A percentile compares a stretch with the other conserved stretches of the same genome.
Evolutionary conservation across 2,113 vertebrate species (phyloP).

Genomic region (Martes martes): DNA sequence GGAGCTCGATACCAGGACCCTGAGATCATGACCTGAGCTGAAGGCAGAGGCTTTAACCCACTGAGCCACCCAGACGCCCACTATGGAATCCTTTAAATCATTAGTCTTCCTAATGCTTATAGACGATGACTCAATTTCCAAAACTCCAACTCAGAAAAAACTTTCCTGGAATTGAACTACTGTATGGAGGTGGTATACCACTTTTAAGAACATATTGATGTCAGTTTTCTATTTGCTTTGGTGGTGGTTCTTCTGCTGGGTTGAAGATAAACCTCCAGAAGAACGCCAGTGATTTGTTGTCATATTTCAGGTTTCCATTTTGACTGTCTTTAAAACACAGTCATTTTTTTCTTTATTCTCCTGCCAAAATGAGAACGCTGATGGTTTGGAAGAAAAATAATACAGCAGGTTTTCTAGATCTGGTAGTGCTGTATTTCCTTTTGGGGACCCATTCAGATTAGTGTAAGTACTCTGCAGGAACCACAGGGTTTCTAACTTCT

Average conservation of each 20-base stretch:
- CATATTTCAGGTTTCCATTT: neutral
- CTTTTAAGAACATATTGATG: neutral
- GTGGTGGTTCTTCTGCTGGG: neutral
- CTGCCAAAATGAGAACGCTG: neutral
- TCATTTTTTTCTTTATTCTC: neutral
- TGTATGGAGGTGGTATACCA: neutral
- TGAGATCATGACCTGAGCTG: too few species aligned
- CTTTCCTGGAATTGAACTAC: neutral
- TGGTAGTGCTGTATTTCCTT: neutral
- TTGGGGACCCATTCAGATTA: neutral
- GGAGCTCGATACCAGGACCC: too few species aligned
- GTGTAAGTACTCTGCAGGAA: neutral
- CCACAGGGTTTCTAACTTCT: neutral
- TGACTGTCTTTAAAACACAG: neutral
- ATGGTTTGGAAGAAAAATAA: neutral
- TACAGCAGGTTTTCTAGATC: neutral
- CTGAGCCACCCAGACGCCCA: neutral
- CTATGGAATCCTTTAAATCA: neutral
- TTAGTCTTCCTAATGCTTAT: neutral
- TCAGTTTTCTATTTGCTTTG: neutral
- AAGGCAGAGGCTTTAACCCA: too few species aligned
- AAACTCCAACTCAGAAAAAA: neutral
- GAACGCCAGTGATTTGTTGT: neutral
- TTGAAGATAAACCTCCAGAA: neutral
- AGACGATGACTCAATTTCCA: neutral